These are phyloP conservation scores for Coreius guichenoti DNA, from an alignment of 2,797 vertebrate species.

Conservation along the genomic window DNA sequence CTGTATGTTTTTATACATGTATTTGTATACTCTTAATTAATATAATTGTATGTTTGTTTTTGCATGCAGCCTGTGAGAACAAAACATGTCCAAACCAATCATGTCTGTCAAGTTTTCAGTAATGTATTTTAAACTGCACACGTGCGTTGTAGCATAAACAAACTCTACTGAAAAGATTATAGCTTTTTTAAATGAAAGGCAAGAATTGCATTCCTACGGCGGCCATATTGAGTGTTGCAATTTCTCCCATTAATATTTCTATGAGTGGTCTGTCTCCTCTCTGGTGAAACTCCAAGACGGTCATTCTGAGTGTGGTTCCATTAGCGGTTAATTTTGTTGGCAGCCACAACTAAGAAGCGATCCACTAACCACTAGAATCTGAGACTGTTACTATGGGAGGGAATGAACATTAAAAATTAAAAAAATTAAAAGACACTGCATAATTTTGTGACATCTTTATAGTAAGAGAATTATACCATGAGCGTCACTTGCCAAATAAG, in stretches of 20 bases:
- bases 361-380: conserved; percentile 9
- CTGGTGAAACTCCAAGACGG: conserved; percentile 6
- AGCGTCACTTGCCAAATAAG: background rate
- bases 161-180: background rate
- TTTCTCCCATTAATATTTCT: background rate
- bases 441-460: background rate
- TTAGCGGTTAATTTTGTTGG: conserved; percentile 30
- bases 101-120: background rate
- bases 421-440: background rate
- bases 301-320: background rate
- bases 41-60: background rate
- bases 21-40: too few species aligned
- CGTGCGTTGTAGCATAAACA: background rate
- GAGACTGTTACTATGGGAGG: conserved; percentile 8
- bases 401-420: background rate
- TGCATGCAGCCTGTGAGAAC: background rate
- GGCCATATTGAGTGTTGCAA: background rate
- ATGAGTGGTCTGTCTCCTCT: background rate
- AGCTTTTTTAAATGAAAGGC: background rate
- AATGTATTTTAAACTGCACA: background rate
- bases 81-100: background rate
- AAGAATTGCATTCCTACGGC: background rate
- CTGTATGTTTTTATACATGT: background rate
- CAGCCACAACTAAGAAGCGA: background rate
- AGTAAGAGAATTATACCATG: background rate